phyloP scores from a whole-genome alignment of 2,797 vertebrate genomes.

The Phataginus tetradactyla region DNA sequence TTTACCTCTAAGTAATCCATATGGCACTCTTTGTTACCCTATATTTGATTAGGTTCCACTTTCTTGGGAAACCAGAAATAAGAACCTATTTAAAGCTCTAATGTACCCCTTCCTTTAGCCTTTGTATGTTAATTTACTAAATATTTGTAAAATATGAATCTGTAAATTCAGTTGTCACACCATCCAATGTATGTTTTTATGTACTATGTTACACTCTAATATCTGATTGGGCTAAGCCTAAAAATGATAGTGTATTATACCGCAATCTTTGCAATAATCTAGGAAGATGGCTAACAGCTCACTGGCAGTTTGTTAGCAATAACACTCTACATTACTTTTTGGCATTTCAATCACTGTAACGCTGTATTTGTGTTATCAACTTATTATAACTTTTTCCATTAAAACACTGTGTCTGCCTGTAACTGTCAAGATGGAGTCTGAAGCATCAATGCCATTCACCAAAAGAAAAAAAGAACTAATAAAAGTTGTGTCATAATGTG shows the following conservation, averaged over 20 bases:
- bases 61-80: background rate
- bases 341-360: background rate
- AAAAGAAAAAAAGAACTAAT: background rate
- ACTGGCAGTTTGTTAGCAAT: background rate
- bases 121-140: background rate
- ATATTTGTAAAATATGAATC: background rate
- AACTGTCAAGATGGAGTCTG: background rate
- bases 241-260: background rate
- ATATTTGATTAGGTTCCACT: background rate
- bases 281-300: background rate
- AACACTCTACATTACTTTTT: background rate
- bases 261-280: background rate
- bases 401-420: background rate
- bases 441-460: background rate
- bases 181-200: background rate
- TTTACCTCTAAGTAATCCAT: background rate
- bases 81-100: background rate
- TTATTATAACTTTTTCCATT: background rate
- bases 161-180: background rate
- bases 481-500: background rate
- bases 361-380: background rate
- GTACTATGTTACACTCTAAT: background rate
- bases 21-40: background rate
- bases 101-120: background rate
- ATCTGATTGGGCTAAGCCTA: background rate